Base-by-base conservation (phyloP, 2,888 invertebrate species). In the Xestoiulus laeticollis region DNA sequence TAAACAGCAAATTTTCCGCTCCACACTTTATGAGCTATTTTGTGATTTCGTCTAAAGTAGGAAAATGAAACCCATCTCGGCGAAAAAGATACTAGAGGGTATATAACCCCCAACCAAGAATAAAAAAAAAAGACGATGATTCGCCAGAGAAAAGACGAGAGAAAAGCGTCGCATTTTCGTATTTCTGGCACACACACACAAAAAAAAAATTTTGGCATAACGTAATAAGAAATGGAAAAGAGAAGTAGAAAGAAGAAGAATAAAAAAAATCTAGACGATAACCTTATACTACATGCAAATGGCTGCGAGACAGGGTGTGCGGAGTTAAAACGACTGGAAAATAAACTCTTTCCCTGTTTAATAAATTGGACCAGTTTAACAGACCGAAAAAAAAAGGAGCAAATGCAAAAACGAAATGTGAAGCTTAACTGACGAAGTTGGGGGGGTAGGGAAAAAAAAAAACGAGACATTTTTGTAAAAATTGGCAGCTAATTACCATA, bases 1-100 rank as follows among this genome's bases (percentile, higher is more conserved):
- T 68, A 68, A 68, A 68, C 68, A 68, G 68, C 68, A 68, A 68
- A 68, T 68, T 68, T 68, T 68, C 68, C 68, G 68, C 68, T 68
- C 68, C 68, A 68, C 68, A 68, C 68, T 68, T 68, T 68, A 68
- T 68, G 68, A 68, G 68, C 68, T 68, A 68, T 68, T 68, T 68
- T 68, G 26, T 68, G 68, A 68, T 68, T 68, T 68, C 68, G 68
- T 68, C 68, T 68, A 68, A 68, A 68, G 68, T 68, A 68, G 68
- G 68, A 68, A 68, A 68, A 68, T 68, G 68, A 68, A 68, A 68
- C 26, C 68, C 68, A 68, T 68, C 68, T 68, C 68, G 22, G 68
- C 68, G 68, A 68, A 68, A 68, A 68, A 68, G 68, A 68, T 68
- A 68, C 68, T 68, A 68, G 68, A 68, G 68, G 68, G 68, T 68